These are phyloP conservation scores for Bombylius discolor DNA, from an alignment of 2,888 invertebrate genomes.

Conservation along the genomic window DNA sequence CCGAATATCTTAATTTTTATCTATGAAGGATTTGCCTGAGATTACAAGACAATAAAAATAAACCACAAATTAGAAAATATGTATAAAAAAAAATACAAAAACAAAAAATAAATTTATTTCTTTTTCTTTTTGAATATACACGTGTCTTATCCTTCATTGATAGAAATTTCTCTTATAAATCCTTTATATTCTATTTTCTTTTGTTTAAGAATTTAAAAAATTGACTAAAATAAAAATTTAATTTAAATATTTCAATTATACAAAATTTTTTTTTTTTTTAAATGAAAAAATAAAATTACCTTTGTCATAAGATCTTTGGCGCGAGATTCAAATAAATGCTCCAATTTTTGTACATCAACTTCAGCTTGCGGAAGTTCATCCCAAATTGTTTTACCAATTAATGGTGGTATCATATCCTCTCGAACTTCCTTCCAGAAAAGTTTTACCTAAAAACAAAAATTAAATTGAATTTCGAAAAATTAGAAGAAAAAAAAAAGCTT, in stretches of 20 bases:
- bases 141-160: background rate
- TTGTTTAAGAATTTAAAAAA: too few relatives aligned
- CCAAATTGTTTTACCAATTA: conserved; percentile 71
- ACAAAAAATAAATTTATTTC: too few relatives aligned
- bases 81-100: too few relatives aligned
- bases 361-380: conserved; percentile 72
- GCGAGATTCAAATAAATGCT: conserved; percentile 92
- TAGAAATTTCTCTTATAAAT: background rate
- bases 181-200: too few relatives aligned
- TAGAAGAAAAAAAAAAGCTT: background rate
- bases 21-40: too few relatives aligned
- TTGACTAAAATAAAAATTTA: too few relatives aligned
- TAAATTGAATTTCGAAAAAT: background rate
- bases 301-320: conserved; percentile 91
- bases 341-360: conserved; percentile 84
- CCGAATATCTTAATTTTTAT: too few relatives aligned
- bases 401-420: conserved; percentile 46
- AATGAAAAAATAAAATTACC: conserved; percentile 41
- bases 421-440: conserved; percentile 95
- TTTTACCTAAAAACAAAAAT: conserved; percentile 41
- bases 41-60: too few relatives aligned
- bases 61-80: too few relatives aligned
- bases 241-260: too few relatives aligned
- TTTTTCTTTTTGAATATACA: too few relatives aligned
- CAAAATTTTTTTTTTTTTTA: too few relatives aligned